Percentiles rank a stretch among this genome's conserved stretches.
Conservation (phyloP, 2,113 vertebrate genomes). For the Casuarius casuarius region DNA sequence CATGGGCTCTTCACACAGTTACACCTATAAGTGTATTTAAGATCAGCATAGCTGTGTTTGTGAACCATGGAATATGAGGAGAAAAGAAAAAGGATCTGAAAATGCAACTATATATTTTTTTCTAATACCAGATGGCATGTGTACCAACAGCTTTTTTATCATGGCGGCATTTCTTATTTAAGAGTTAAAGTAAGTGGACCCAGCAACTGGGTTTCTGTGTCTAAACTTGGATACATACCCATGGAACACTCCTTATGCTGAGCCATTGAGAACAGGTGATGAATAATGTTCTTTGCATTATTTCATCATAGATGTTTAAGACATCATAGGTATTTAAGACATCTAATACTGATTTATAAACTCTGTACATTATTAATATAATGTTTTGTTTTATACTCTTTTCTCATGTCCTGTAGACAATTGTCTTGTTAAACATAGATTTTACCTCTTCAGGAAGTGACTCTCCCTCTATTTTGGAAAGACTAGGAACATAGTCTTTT, state of each 20-base stretch:
- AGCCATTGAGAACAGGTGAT: neutral
- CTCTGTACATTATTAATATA: neutral
- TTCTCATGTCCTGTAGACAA: neutral
- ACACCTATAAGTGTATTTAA: neutral
- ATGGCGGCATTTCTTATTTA: neutral
- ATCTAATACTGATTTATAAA: neutral
- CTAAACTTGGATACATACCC: neutral
- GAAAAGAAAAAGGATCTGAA: neutral
- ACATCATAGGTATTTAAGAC: neutral
- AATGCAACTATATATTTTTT: neutral
- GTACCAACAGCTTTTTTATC: rapidly evolving
- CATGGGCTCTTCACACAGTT: rapidly evolving
- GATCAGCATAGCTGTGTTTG: neutral
- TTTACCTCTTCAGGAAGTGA: neutral
- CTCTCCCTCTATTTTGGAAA: neutral
- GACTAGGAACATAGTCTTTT: neutral
- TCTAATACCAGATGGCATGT: neutral
- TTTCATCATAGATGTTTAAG: neutral
- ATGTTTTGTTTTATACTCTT: neutral
- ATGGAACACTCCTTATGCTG: neutral
- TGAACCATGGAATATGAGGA: neutral
- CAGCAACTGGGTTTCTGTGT: neutral
- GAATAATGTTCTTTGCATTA: neutral
- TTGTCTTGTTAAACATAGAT: neutral
- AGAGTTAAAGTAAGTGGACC: neutral